Conservation (phyloP, 2,888 invertebrate species). For the Lycia hirtaria region DNA sequence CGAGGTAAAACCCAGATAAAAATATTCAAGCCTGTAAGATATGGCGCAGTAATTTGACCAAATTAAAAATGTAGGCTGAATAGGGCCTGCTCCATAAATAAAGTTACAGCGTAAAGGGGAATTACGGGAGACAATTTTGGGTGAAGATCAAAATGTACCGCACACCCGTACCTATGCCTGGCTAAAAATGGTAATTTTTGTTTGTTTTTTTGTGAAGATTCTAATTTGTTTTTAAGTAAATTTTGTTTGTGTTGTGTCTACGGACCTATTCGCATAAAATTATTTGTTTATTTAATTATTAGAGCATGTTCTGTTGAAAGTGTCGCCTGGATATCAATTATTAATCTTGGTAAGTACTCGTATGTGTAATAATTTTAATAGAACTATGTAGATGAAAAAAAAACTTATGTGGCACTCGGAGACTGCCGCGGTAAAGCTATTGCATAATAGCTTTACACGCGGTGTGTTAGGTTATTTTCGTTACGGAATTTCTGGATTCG, state of each 20-base stretch:
- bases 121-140: conserved; percentile 30
- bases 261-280: too few species aligned
- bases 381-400: too few species aligned
- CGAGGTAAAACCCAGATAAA: conserved; percentile 30
- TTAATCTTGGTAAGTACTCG: too few species aligned
- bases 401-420: too few species aligned
- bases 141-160: conserved; percentile 18
- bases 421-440: too few species aligned
- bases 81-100: conserved; percentile 34
- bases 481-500: too few species aligned
- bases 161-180: conserved; percentile 1
- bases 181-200: not conserved
- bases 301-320: too few species aligned
- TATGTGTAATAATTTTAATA: too few species aligned
- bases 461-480: too few species aligned
- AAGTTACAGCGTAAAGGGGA: conserved; percentile 26
- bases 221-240: not conserved
- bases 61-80: conserved; percentile 39
- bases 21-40: conserved; percentile 28
- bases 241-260: not conserved
- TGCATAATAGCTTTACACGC: too few species aligned
- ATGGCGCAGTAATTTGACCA: conserved; percentile 27
- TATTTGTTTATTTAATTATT: too few species aligned
- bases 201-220: not conserved
- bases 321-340: too few species aligned